These are phyloP conservation scores for Eupithecia exiguata DNA, from an alignment of 2,888 invertebrate species.

Conservation along the genomic window DNA sequence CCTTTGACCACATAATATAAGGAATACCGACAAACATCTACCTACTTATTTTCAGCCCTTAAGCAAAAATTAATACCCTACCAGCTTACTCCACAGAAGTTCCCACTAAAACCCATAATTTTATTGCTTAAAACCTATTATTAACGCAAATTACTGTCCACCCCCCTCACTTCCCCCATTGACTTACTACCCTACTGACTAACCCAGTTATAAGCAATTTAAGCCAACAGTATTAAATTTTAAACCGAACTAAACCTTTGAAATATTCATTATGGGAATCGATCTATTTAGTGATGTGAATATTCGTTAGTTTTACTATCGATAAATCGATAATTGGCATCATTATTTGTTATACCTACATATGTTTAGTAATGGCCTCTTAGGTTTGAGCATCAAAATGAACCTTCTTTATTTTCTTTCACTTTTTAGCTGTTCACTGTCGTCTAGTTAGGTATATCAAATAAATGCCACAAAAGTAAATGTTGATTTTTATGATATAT, in stretches of 20 bases:
- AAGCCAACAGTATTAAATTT: conserved; percentile 38
- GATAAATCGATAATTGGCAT: conserved; percentile 25
- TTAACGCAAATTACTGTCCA: conserved; percentile 16
- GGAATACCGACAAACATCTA: background rate
- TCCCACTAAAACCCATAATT: conserved; percentile 1
- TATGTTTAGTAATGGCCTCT: background rate
- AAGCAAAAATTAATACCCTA: background rate
- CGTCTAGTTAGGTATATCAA: background rate
- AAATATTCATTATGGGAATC: conserved; percentile 49
- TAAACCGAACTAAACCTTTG: conserved; percentile 36
- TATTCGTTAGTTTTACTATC: conserved; percentile 40
- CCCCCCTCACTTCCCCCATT: conserved; percentile 22
- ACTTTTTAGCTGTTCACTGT: background rate
- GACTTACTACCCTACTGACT: conserved; percentile 31
- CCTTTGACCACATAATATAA: background rate
- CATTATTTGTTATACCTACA: background rate
- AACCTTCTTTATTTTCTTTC: background rate
- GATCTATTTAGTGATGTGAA: conserved; percentile 45
- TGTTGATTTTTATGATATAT: background rate
- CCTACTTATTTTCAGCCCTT: background rate
- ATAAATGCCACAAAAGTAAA: no score
- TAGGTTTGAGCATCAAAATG: background rate
- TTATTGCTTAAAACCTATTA: conserved; percentile 3
- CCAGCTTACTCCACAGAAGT: background rate
- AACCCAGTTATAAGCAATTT: background rate